phyloP scores from a whole-genome alignment of 1,140 invertebrate genomes.

The Pseudomyrmex pallidus region DNA sequence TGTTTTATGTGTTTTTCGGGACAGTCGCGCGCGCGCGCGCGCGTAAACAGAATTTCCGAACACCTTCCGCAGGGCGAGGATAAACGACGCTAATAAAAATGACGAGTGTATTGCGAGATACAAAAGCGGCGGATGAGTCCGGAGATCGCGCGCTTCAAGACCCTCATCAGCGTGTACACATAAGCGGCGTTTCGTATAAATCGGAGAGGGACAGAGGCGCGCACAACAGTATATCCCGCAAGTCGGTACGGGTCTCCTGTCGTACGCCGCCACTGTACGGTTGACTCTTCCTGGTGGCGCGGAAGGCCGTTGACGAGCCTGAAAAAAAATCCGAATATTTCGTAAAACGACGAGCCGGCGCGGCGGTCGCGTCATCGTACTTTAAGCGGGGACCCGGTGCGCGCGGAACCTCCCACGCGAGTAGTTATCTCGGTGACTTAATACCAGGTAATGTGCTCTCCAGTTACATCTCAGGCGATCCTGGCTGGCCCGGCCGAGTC shows the following conservation, averaged over 20 bases:
- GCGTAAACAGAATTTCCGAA: slow-evolving; percentile 27
- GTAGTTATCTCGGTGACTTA: slow-evolving; percentile 84
- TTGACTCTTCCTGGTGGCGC: slow-evolving; percentile 47
- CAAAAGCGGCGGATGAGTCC: slow-evolving; percentile 38
- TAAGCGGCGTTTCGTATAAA: slow-evolving; percentile 65
- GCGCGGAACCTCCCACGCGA: slow-evolving; percentile 80
- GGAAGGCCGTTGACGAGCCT: slow-evolving; percentile 48
- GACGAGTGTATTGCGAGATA: slow-evolving; percentile 49
- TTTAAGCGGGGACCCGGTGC: slow-evolving; percentile 59
- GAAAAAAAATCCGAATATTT: slow-evolving; percentile 67
- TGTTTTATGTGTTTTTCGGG: slow-evolving; percentile 33
- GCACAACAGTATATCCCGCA: slow-evolving; percentile 38
- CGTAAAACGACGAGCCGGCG: slow-evolving; percentile 62
- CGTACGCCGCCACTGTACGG: slow-evolving; percentile 18
- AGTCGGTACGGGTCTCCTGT: slow-evolving; percentile 25
- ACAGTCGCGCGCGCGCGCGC: slow-evolving; percentile 12
- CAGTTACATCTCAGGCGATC: slow-evolving; percentile 81
- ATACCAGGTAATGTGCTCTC: slow-evolving; percentile 83
- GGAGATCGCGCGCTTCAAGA: slow-evolving; percentile 52
- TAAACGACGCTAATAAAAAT: slow-evolving; percentile 53
- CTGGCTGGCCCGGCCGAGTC: slow-evolving; percentile 41
- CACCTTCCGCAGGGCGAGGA: slow-evolving; percentile 16
- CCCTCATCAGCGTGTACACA: slow-evolving; percentile 51
- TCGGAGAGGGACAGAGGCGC: slow-evolving; percentile 46
- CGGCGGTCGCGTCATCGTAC: slow-evolving; percentile 63